These are phyloP conservation scores for Parelbella ahira DNA, from an alignment of 2,888 invertebrate genomes.

Conservation along the genomic window DNA sequence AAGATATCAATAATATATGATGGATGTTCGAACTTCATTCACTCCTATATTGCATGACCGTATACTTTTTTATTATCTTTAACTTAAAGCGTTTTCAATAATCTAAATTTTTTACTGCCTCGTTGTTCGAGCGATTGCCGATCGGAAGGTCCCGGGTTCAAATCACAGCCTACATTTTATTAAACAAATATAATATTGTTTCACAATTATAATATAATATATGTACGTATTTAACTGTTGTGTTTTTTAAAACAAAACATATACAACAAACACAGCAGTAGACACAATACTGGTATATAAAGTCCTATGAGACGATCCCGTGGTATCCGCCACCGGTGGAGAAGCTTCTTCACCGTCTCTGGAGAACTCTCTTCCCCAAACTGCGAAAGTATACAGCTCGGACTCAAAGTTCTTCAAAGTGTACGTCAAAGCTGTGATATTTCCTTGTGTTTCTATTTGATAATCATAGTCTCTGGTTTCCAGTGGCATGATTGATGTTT, in stretches of 20 bases:
- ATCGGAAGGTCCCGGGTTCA: too few relatives aligned
- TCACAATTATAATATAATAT: too few relatives aligned
- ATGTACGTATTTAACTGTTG: too few relatives aligned
- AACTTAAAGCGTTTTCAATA: too few relatives aligned
- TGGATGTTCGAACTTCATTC: too few relatives aligned
- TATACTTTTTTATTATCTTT: too few relatives aligned
- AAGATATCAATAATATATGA: too few relatives aligned
- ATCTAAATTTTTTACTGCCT: too few relatives aligned
- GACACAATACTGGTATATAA: background rate
- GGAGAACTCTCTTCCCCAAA: conserved; percentile 75
- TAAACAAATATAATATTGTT: too few relatives aligned
- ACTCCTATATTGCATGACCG: too few relatives aligned
- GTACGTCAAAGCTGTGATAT: conserved; percentile 39
- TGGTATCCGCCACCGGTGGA: conserved; percentile 33
- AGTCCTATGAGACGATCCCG: background rate
- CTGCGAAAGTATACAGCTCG: conserved; percentile 70
- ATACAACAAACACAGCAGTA: background rate
- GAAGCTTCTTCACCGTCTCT: conserved; percentile 56
- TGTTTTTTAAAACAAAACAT: background rate
- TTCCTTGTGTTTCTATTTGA: conserved; percentile 28
- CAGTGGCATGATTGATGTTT: conserved; percentile 73
- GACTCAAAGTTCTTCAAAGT: conserved; percentile 39
- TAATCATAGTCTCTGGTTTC: conserved; percentile 50
- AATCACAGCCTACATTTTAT: too few relatives aligned
- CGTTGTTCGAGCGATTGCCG: too few relatives aligned